Conservation (phyloP, 2,797 vertebrate species). For the Cryptoprocta ferox region DNA sequence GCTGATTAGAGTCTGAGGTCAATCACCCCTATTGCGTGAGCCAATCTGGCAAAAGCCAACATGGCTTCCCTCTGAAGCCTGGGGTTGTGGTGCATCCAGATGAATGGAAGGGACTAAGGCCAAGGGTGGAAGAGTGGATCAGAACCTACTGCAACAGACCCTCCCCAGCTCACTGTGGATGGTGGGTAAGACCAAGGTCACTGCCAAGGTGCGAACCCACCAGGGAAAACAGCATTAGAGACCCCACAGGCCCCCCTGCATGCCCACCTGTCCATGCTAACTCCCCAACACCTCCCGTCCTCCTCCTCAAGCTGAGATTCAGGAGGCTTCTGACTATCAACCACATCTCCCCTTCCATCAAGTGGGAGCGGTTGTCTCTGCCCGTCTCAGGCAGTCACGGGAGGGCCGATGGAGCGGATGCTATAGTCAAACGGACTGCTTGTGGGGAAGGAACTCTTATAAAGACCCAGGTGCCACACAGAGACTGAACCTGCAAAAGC, state of each 20-base stretch:
- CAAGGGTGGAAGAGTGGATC: neutral
- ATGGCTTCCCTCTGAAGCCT: neutral
- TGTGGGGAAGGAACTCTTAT: neutral
- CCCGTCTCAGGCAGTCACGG: rapidly evolving
- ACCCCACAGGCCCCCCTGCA: neutral
- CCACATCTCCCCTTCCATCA: too few species aligned
- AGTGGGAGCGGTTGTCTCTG: rapidly evolving
- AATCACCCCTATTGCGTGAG: neutral
- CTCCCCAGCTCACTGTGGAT: too few species aligned
- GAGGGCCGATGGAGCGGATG: too few species aligned
- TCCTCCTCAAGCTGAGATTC: neutral
- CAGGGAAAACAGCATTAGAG: neutral
- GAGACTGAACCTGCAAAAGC: too few species aligned
- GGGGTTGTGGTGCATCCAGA: neutral
- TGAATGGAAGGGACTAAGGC: neutral
- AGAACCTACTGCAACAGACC: neutral
- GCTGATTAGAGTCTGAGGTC: neutral
- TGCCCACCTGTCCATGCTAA: too few species aligned
- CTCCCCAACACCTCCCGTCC: neutral
- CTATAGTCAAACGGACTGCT: neutral
- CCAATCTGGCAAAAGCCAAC: neutral
- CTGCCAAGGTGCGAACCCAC: neutral
- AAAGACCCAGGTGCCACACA: neutral
- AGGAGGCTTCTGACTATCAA: neutral
- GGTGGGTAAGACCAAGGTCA: neutral